Conservation (phyloP, 2,113 vertebrate genomes). For the Mobula hypostoma region DNA sequence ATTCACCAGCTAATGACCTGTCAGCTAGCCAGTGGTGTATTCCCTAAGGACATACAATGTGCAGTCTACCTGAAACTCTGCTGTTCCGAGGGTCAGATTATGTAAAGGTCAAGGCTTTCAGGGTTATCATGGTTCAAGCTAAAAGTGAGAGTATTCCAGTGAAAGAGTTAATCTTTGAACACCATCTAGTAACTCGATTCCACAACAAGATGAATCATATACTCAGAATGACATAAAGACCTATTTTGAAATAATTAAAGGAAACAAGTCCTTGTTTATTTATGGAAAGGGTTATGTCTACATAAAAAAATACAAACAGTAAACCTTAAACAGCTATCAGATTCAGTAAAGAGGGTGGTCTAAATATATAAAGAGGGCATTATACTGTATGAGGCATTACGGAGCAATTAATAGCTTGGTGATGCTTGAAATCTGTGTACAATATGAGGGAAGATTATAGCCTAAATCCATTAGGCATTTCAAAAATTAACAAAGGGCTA, state of each 20-base stretch:
- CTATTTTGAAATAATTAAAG: slow-evolving; percentile 7
- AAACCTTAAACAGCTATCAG: slow-evolving; percentile 12
- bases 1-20: not conserved
- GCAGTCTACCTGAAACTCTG: not conserved
- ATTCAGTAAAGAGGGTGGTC: slow-evolving; percentile 7
- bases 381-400: not conserved
- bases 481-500: not conserved
- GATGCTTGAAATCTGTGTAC: not conserved
- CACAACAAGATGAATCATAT: not conserved
- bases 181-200: not conserved
- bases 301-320: slow-evolving; percentile 9
- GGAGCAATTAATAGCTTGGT: not conserved
- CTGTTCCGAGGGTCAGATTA: not conserved
- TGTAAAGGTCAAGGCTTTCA: not conserved
- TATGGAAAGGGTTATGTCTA: not conserved
- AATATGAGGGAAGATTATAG: not conserved
- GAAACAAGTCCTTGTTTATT: slow-evolving; percentile 8
- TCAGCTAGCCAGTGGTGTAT: not conserved
- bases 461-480: not conserved
- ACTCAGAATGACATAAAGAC: not conserved
- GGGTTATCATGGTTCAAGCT: not conserved
- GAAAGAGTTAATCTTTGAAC: slow-evolving; percentile 3
- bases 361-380: not conserved
- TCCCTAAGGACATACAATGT: not conserved
- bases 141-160: not conserved